Conservation (phyloP, 2,113 vertebrate genomes). For the Podilymbus podiceps region DNA sequence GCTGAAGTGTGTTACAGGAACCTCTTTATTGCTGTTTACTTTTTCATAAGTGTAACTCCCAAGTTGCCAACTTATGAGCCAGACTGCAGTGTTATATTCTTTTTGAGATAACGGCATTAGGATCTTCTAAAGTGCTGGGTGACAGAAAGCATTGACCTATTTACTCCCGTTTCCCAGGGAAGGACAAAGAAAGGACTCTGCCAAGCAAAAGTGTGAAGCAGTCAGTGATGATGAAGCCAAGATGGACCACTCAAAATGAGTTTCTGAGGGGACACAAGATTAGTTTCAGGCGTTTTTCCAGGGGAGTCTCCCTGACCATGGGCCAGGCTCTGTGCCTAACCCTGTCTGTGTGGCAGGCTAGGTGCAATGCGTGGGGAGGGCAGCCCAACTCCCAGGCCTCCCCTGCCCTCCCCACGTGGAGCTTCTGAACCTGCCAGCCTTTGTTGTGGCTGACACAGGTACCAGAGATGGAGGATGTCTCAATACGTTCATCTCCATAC, state of each 20-base stretch:
- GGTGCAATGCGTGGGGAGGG: rapidly evolving
- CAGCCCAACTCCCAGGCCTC: not conserved
- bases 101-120: conserved; percentile 7
- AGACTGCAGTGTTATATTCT: conserved; percentile 1
- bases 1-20: not conserved
- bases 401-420: rapidly evolving
- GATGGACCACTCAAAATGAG: not conserved
- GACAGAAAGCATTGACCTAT: not conserved
- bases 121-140: not conserved
- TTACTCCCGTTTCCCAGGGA: not conserved
- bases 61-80: not conserved
- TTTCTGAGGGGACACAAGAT: not conserved
- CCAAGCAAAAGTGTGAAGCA: not conserved
- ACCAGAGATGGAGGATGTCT: not conserved
- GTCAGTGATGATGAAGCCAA: not conserved
- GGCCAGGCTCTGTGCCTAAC: not conserved
- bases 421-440: rapidly evolving
- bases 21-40: not conserved
- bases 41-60: conserved; percentile 26
- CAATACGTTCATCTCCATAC: not conserved
- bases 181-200: not conserved
- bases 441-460: not conserved
- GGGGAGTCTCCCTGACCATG: not conserved
- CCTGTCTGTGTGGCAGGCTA: not conserved
- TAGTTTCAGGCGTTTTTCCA: not conserved